Base-by-base conservation (phyloP, 2,113 vertebrate genomes). In the Oxygymnocypris stewartii region DNA sequence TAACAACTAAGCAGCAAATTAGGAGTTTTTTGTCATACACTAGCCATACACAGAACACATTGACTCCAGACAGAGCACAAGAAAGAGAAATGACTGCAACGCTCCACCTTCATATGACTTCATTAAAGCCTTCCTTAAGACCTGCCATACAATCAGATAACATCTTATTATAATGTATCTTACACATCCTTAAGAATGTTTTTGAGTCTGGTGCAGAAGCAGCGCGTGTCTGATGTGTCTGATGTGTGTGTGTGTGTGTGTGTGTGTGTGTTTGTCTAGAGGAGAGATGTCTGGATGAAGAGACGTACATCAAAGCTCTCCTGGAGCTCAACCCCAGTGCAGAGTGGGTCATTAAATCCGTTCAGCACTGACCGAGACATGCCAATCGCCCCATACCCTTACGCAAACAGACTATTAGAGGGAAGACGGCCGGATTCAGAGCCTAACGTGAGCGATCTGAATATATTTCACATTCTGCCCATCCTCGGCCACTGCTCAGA, bases 301-400 rank as follows among this genome's bases (percentile, higher is more conserved):
- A 97, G 49, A 96, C 98, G 0, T 97, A 96, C 87, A 98, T 99
- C 97, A 98, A 97, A 91, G 97, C 97, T 89, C 94, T 99, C 0
- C 92, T 95, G 90, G 95, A 98, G 87, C 93, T 99, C 84, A 99
- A 99, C 91, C 98, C 98, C 0, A 92, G 94, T 71, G 98, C 98
- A 2, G 98, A 99, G 84, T 99, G 97, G 97, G 95, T 99, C 92
- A 98, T 99, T 91, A 98, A 96, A 92, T 51, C 92, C 4, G 87
- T 81, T 0, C 93, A 92, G 85, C 90, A 86, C 90, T 94, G 84
- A 89, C 37, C 57, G 51, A 54, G 0, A 25, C 59, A 44, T 73
- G 25, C 49, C 28, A 37, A 73, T 44, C 51, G 1, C n/a, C 63
- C 63, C 79, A 31, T 7, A 3, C 28, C 28, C 28, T 31, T 31